Conservation (phyloP, 2,797 vertebrate genomes). For the Myoxocephalus aenaeus region DNA sequence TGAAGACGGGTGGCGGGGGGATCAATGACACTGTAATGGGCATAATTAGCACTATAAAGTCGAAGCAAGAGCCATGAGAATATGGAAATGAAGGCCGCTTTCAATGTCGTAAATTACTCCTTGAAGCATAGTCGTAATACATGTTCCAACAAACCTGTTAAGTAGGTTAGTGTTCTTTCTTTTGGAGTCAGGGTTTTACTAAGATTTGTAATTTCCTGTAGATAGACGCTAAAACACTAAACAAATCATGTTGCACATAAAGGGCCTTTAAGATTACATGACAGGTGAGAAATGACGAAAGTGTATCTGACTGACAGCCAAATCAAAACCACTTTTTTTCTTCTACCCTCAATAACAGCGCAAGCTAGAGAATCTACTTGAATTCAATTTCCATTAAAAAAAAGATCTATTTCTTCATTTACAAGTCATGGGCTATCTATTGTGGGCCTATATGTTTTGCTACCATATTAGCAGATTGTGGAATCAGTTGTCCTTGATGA, state of each 20-base stretch:
- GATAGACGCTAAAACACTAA: conserved; percentile 43
- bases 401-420: conserved; percentile 53
- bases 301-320: conserved; percentile 4
- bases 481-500: conserved; percentile 47
- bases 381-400: conserved; percentile 46
- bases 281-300: conserved; percentile 9
- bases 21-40: conserved; percentile 86
- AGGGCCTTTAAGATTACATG: conserved; percentile 15
- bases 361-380: conserved; percentile 26
- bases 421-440: conserved; percentile 46
- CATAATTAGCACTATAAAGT: conserved; percentile 89
- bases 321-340: conserved; percentile 15
- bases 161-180: conserved; percentile 78
- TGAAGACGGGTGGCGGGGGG: conserved; percentile 47
- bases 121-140: conserved; percentile 79
- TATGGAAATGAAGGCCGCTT: conserved; percentile 82
- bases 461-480: conserved; percentile 54
- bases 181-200: conserved; percentile 58
- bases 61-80: conserved; percentile 79
- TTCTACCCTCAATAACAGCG: neutral
- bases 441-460: conserved; percentile 39
- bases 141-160: conserved; percentile 81
- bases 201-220: conserved; percentile 54
- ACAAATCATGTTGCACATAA: conserved; percentile 17
- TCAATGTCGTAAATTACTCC: conserved; percentile 81